A percentile compares a stretch with the other conserved stretches of the same genome.
These are phyloP conservation scores for Drosophila meridiana DNA, from an alignment of 2,888 invertebrate species.

Conservation along the genomic window DNA sequence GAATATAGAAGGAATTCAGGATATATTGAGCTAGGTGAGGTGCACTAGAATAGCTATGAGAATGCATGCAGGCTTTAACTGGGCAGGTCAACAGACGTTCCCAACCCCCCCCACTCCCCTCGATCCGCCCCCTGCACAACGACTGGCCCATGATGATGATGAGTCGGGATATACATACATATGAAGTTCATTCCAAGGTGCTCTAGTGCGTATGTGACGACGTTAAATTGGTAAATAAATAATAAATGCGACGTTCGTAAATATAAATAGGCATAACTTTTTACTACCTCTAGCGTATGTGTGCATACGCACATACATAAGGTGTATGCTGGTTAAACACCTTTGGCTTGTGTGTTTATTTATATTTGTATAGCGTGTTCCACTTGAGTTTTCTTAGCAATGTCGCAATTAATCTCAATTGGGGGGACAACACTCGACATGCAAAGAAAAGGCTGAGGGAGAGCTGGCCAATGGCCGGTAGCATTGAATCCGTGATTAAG, in stretches of 20 bases:
- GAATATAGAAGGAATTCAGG: not conserved
- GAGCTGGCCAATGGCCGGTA: slow-evolving; percentile 1
- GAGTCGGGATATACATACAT: not conserved
- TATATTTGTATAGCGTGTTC: slow-evolving; percentile 53
- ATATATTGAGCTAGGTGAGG: slow-evolving; percentile 16
- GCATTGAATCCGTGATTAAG: slow-evolving; percentile 29
- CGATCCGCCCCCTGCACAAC: not conserved
- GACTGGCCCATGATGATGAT: not conserved
- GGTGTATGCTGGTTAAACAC: slow-evolving; percentile 40
- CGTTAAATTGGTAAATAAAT: slow-evolving; percentile 50
- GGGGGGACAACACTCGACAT: slow-evolving; percentile 24
- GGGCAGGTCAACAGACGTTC: not conserved
- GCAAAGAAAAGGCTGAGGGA: slow-evolving; percentile 16
- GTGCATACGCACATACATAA: not conserved
- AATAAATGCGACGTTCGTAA: slow-evolving; percentile 46
- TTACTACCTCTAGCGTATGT: slow-evolving; percentile 21
- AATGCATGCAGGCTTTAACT: slow-evolving; percentile 33
- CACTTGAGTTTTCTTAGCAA: slow-evolving; percentile 46
- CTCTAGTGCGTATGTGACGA: slow-evolving; percentile 40
- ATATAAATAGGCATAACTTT: slow-evolving; percentile 52
- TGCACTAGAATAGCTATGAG: slow-evolving; percentile 28
- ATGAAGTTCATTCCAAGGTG: slow-evolving; percentile 23
- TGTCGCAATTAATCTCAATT: slow-evolving; percentile 48
- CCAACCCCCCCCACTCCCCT: not conserved
- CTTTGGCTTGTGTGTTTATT: slow-evolving; percentile 43